Conservation (phyloP, 2,797 vertebrate genomes). For the Schizothorax lantsangensis region DNA sequence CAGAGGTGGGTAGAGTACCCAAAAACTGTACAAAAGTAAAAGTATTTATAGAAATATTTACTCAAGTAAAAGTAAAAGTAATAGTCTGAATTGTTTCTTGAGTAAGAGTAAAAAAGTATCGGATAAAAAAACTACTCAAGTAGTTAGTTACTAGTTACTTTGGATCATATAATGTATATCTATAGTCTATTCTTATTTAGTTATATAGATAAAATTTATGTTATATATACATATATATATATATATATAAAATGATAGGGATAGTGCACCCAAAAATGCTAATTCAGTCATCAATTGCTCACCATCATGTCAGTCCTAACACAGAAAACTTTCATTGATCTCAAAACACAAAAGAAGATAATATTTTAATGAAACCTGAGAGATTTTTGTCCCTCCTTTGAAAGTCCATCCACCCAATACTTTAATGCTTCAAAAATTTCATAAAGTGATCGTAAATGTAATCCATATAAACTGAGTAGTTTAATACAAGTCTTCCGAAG, state of each 20-base stretch:
- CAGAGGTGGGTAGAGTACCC: no score
- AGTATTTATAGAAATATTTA: no score
- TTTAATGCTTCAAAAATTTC: neutral
- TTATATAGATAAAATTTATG: no score
- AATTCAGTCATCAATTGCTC: neutral
- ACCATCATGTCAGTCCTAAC: neutral
- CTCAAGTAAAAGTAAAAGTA: no score
- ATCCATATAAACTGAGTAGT: neutral
- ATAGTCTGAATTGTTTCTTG: no score
- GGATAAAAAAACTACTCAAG: no score
- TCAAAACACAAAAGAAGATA: neutral
- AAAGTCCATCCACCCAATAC: neutral
- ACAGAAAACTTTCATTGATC: neutral
- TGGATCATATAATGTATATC: no score
- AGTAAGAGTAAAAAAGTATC: no score
- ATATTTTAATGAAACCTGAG: neutral
- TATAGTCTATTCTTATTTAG: no score
- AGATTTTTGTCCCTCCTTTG: neutral
- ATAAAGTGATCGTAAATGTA: neutral
- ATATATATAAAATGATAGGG: neutral
- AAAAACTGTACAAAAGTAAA: no score
- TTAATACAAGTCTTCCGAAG: neutral
- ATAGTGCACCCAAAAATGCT: neutral
- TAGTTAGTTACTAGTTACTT: no score
- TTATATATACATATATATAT: no score